Evolutionary conservation across 2,888 invertebrate species (phyloP).

Genomic region (Spodoptera exigua): DNA sequence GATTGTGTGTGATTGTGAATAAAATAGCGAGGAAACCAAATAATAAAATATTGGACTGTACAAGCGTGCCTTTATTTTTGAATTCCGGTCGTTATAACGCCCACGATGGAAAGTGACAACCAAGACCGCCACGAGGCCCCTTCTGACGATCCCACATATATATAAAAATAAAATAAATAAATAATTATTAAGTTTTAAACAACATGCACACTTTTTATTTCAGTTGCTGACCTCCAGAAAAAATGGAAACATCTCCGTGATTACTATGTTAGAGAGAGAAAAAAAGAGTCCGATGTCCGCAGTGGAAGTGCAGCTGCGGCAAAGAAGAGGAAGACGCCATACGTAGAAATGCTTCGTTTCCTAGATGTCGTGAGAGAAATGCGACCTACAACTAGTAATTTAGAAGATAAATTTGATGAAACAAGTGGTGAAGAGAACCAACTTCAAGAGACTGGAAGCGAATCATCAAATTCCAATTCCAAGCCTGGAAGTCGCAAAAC

Average conservation of each 20-base stretch:
- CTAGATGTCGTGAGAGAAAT: conserved; percentile 28
- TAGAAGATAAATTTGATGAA: conserved; percentile 23
- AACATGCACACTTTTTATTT: conserved; percentile 23
- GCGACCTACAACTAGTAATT: conserved; percentile 31
- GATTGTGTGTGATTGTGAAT: too few relatives aligned
- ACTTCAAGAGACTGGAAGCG: conserved; percentile 29
- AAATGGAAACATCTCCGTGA: conserved; percentile 35
- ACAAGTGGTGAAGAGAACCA: conserved; percentile 32
- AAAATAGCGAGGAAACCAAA: too few relatives aligned
- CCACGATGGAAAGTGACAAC: too few relatives aligned
- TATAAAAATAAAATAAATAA: too few relatives aligned
- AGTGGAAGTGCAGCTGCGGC: conserved; percentile 31
- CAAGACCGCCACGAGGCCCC: too few relatives aligned
- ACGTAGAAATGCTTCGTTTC: conserved; percentile 33
- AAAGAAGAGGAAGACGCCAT: conserved; percentile 33
- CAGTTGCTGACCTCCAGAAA: conserved; percentile 32
- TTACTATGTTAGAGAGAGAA: conserved; percentile 21
- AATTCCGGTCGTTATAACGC: too few relatives aligned
- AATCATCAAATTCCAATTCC: conserved; percentile 19
- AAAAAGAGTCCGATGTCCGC: conserved; percentile 14
- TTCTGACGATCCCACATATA: too few relatives aligned
- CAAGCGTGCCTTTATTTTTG: too few relatives aligned
- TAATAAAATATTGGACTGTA: too few relatives aligned
- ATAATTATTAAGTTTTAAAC: conserved; percentile 26
- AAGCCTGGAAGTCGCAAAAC: conserved; percentile 16